Evolutionary conservation across 2,113 vertebrate species (phyloP), one percentile per base, ranked within the genome.

Genomic region (Myotis brandtii): DNA sequence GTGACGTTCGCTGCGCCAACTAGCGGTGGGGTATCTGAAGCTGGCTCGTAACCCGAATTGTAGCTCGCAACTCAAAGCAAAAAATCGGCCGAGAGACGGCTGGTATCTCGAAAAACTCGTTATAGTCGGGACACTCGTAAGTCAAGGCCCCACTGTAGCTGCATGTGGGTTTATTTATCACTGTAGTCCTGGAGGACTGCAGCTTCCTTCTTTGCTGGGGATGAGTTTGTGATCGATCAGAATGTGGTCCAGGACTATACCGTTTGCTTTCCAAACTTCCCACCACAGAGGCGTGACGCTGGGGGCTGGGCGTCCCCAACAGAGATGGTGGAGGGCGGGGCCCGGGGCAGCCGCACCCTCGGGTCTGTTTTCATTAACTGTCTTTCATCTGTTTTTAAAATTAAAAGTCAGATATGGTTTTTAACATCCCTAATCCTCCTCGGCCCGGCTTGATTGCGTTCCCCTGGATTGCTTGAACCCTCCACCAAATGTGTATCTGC

Each of bases 381-480:
- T 98, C 97, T 97, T 98, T 97, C 97, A 98, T 98, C 98, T 98
- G 97, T 98, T 97, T 97, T 98, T 94, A 83, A 98, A 98, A 98
- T 59, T 91, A 97, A 98, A 98, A 98, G 97, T 56, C 64, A 95
- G 96, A 97, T 93, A 98, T 95, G 97, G 93, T 98, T 98, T 98
- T 98, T 98, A 98, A 98, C 97, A 98, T 96, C 95, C 97, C 95
- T 96, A 91, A 98, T 88, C 92, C 62, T 97, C 95, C 9, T 89
- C 80, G 69, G 56, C 84, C 72, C 86, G 66, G 52, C 73, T 59
- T 93, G 54, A 64, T 67, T 94, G 95, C 48, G 80, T 66, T 67
- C 34, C 82, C 76, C 5, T 83, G 48, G 30, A 48, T 64, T 54
- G 67, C 46, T 40, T 40, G 18, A 77, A 48, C 48, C 8, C 32